phyloP scores from a whole-genome alignment of 2,888 invertebrate species.

The Crepidodera aurea region DNA sequence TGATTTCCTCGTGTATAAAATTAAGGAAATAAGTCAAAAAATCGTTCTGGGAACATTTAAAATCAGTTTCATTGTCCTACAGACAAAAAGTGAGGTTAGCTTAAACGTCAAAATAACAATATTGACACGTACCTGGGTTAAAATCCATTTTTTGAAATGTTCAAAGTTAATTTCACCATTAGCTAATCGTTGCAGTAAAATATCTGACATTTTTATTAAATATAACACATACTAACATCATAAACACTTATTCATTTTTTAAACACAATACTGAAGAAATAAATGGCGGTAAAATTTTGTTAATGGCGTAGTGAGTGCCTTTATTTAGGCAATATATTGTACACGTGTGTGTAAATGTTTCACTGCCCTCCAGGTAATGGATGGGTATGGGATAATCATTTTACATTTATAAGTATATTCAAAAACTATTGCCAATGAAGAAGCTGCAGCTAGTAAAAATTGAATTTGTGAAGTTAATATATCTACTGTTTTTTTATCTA shows the following conservation, averaged over 20 bases:
- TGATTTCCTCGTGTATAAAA: conserved; percentile 55
- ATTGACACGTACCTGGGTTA: conserved; percentile 59
- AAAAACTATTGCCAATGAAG: too few species aligned
- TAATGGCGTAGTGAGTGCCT: neutral
- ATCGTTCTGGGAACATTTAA: conserved; percentile 50
- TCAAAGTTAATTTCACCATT: conserved; percentile 60
- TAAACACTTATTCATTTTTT: conserved; percentile 2
- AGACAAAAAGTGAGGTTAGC: conserved; percentile 35
- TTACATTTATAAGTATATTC: too few species aligned
- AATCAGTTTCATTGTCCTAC: conserved; percentile 38
- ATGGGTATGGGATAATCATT: too few species aligned
- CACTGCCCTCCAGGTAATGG: neutral
- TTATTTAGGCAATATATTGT: neutral
- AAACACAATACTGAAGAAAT: neutral
- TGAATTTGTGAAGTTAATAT: too few species aligned
- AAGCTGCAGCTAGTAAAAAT: too few species aligned
- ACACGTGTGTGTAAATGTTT: neutral
- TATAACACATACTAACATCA: neutral
- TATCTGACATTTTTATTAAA: conserved; percentile 38
- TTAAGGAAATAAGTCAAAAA: conserved; percentile 58
- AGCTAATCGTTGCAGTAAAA: conserved; percentile 62
- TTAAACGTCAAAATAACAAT: neutral
- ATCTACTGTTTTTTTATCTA: too few species aligned
- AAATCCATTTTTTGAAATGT: conserved; percentile 63
- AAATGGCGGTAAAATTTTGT: conserved; percentile 22